phyloP scores from a whole-genome alignment of 1,140 invertebrate species.

The Bactericera cockerelli region DNA sequence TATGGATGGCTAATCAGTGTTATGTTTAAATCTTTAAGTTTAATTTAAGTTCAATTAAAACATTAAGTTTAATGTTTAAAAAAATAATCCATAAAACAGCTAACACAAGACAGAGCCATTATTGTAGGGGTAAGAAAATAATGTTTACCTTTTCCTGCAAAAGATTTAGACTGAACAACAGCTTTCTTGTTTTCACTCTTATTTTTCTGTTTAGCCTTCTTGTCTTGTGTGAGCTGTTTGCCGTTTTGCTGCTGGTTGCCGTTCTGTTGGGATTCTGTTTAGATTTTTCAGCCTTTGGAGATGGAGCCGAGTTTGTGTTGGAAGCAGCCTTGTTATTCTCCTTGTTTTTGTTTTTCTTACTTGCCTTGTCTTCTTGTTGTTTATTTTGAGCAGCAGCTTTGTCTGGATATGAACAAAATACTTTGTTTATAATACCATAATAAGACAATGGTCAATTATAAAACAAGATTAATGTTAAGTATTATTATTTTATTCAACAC shows the following conservation, averaged over 20 bases:
- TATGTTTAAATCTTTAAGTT: too few relatives aligned
- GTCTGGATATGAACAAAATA: neutral
- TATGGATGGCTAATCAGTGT: too few relatives aligned
- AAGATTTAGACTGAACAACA: neutral
- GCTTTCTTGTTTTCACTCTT: neutral
- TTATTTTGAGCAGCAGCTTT: conserved; percentile 7
- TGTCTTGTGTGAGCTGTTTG: neutral
- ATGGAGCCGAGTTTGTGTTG: neutral
- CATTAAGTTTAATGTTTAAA: too few relatives aligned
- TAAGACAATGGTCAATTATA: too few relatives aligned
- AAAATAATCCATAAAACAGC: too few relatives aligned
- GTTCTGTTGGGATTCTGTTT: conserved; percentile 5
- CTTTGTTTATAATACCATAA: too few relatives aligned
- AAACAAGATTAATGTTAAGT: too few relatives aligned
- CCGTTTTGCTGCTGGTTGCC: neutral
- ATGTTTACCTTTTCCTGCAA: neutral
- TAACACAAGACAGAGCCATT: too few relatives aligned
- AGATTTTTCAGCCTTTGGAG: neutral
- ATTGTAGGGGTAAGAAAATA: too few relatives aligned
- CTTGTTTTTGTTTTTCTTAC: conserved; percentile 6
- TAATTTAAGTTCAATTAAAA: too few relatives aligned
- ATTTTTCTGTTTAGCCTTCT: neutral
- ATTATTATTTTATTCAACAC: too few relatives aligned
- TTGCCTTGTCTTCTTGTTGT: neutral
- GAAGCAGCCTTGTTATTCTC: neutral